phyloP scores from a whole-genome alignment of 2,113 vertebrate genomes.

The Tyrannus savana region DNA sequence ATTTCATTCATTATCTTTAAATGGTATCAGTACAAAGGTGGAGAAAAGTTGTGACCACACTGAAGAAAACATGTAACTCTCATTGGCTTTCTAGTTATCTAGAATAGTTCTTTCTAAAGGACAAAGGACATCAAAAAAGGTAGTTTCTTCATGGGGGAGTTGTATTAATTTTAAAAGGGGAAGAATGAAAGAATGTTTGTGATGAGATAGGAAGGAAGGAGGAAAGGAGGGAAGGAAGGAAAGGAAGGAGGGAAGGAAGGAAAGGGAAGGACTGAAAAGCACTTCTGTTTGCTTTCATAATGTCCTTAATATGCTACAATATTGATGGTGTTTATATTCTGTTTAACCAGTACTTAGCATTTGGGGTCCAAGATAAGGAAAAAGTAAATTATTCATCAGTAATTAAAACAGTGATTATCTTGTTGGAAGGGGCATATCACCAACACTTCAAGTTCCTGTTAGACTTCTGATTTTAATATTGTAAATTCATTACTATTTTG shows the following conservation, averaged over 20 bases:
- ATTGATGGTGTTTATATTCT: neutral
- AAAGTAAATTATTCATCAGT: neutral
- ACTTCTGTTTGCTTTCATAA: neutral
- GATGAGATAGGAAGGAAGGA: neutral
- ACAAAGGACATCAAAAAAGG: neutral
- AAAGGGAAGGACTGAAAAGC: no score
- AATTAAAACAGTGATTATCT: neutral
- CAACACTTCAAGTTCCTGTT: neutral
- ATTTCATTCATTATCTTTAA: neutral
- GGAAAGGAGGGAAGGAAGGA: no score
- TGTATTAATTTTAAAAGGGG: neutral
- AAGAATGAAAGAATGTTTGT: neutral
- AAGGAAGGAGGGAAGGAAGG: no score
- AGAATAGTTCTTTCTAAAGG: neutral
- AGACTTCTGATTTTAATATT: slow-evolving; percentile 9
- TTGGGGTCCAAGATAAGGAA: neutral
- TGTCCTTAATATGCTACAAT: neutral
- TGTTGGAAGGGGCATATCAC: neutral
- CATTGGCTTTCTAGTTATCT: neutral
- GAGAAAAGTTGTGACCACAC: neutral
- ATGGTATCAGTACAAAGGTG: neutral
- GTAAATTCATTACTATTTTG: slow-evolving; percentile 55
- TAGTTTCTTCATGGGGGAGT: neutral
- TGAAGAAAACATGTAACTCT: neutral
- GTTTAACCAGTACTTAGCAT: neutral